Conservation (phyloP, 2,888 invertebrate genomes). For the Harpalus rufipes region DNA sequence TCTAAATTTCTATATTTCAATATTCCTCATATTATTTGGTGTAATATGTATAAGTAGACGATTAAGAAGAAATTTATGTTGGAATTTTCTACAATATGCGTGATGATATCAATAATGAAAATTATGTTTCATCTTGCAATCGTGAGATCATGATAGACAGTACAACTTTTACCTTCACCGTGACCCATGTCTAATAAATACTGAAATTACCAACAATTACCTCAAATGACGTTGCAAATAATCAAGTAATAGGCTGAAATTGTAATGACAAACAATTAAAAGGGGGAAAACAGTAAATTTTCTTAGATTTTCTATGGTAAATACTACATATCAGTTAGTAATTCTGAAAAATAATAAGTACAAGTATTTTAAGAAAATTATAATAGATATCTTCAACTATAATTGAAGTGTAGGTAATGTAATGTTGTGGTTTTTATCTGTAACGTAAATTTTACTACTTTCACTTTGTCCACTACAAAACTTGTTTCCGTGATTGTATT, state of each 20-base stretch:
- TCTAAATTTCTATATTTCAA: too few species aligned
- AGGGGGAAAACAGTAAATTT: not conserved
- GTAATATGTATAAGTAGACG: not conserved
- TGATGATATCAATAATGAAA: not conserved
- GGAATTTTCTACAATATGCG: not conserved
- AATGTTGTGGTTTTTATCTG: not conserved
- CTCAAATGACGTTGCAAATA: not conserved
- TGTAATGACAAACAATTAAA: not conserved
- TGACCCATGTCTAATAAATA: not conserved
- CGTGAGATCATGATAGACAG: not conserved
- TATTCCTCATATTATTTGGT: not conserved
- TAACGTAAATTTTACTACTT: not conserved
- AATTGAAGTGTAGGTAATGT: not conserved
- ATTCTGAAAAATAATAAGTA: not conserved
- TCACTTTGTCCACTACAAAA: not conserved
- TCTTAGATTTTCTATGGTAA: not conserved
- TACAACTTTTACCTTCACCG: not conserved
- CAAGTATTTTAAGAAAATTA: too few species aligned
- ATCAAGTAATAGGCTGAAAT: not conserved
- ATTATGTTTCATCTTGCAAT: not conserved
- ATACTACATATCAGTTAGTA: not conserved
- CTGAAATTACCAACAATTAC: not conserved
- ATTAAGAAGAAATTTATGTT: not conserved
- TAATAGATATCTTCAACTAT: too few species aligned
- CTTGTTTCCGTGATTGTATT: not conserved